Evolutionary conservation across 1,140 invertebrate species (phyloP), one percentile per base, ranked within the genome.

Genomic region (Melipona quadrifasciata): DNA sequence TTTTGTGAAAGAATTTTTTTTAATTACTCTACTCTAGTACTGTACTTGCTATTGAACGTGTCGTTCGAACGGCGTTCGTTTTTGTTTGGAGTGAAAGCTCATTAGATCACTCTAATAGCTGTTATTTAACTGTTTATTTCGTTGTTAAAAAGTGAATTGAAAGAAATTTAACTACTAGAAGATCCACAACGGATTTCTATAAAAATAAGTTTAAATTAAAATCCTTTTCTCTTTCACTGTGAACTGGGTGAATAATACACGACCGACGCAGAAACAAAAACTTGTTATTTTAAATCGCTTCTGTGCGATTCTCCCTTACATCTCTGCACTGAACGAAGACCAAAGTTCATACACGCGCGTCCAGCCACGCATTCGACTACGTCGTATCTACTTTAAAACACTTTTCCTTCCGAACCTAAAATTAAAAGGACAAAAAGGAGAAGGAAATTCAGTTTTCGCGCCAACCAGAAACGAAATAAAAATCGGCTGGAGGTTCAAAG

Each of bases 51-150:
- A 34, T 55, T 4, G 27, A 55, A 53, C 27, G 58, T 75, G 31
- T 51, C 17, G 11, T 31, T 8, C 16, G 34, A 65, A 34, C 39
- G 12, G 11, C 24, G 31, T 47, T 77, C 16, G 58, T 77, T 77
- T 77, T 65, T 77, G n/a, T 51, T 31, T 27, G 2, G 21, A 51
- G 75, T 77, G 58, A 65, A 77, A 77, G 75, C 58, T 65, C 39
- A 47, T 77, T 65, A 65, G 75, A 64, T 77, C 65, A 64, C 19
- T 11, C n/a, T 24, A 51, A 24, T 51, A 77, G 53, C 21, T 24
- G 27, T 16, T 70, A 39, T n/a, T 76, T 76, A 76, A 17, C 57
- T 39, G 6, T 34, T 24, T n/a, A 76, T n/a, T 61, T 57, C 58
- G 14, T 61, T 17, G 64, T 39, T 6, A 17, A n/a, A 75, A 51